Evolutionary conservation across 2,113 vertebrate genomes (phyloP).

Genomic region (Chauna torquata): DNA sequence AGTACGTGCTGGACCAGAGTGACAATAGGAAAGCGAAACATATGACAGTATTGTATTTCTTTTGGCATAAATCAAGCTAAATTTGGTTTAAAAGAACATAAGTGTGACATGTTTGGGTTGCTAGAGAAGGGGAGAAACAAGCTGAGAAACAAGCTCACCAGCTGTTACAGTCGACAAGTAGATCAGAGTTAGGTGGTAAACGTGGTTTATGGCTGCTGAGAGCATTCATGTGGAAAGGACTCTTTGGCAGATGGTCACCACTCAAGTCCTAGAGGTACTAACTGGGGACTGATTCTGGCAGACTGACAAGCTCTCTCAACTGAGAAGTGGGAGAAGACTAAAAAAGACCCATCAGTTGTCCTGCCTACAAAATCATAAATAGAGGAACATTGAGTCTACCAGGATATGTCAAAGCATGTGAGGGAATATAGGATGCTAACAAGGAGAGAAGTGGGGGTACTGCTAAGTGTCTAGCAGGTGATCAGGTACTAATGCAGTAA

Average conservation of each 20-base stretch:
- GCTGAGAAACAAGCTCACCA: too few relatives aligned
- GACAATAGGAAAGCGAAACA: accelerated
- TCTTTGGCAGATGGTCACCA: not conserved
- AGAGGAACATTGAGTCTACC: not conserved
- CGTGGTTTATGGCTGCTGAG: not conserved
- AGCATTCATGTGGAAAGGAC: not conserved
- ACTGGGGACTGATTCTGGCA: not conserved
- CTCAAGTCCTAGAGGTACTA: not conserved
- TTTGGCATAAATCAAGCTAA: not conserved
- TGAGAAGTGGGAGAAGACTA: not conserved
- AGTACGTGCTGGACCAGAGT: not conserved
- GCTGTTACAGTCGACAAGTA: not conserved
- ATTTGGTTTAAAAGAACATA: too few relatives aligned
- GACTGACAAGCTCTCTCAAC: not conserved
- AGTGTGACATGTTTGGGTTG: not conserved
- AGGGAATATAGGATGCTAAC: not conserved
- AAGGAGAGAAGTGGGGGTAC: not conserved
- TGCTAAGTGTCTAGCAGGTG: not conserved
- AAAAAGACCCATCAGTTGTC: not conserved
- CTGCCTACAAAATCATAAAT: not conserved
- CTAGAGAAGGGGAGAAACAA: not conserved
- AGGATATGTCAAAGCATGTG: not conserved
- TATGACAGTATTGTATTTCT: not conserved
- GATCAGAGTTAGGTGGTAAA: accelerated
- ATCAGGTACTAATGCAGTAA: not conserved